These are phyloP conservation scores for Andrena camellia DNA, from an alignment of 2,888 invertebrate species.

Conservation along the genomic window DNA sequence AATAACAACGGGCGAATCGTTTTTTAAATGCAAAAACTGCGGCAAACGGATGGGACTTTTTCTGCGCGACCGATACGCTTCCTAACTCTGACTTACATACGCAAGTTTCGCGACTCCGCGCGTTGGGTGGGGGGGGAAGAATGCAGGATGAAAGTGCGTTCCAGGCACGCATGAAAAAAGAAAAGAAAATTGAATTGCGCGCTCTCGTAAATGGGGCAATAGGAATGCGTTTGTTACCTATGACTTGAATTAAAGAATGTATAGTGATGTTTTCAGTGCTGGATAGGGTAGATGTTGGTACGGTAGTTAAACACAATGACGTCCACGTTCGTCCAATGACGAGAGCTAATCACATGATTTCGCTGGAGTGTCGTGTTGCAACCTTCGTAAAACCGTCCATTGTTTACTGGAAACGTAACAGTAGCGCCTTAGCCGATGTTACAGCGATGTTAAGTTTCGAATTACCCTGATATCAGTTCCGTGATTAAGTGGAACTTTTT, in stretches of 20 bases:
- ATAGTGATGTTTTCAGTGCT: not conserved
- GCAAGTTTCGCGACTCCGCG: not conserved
- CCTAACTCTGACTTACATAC: not conserved
- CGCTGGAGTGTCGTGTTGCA: conserved; percentile 31
- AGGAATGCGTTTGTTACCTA: not conserved
- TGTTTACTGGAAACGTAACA: conserved; percentile 9
- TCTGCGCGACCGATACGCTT: not conserved
- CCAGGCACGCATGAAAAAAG: not conserved
- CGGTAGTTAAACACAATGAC: not conserved
- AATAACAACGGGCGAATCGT: conserved; percentile 10
- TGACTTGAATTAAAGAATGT: not conserved
- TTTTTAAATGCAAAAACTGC: conserved; percentile 31
- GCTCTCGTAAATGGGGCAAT: conserved; percentile 8
- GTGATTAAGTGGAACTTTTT: not conserved
- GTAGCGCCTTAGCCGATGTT: not conserved
- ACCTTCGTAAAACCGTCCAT: conserved; percentile 22
- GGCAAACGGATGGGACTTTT: not conserved
- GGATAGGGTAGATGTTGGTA: no score
- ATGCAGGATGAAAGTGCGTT: not conserved
- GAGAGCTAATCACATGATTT: conserved; percentile 24
- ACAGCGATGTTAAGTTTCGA: not conserved
- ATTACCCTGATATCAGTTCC: not conserved
- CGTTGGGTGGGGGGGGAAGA: not conserved
- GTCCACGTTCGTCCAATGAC: conserved; percentile 13
- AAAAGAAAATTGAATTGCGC: conserved; percentile 48